Evolutionary conservation across 2,888 invertebrate species (phyloP), one percentile per base, ranked within the genome.

Genomic region (Drosophila glabriapex): DNA sequence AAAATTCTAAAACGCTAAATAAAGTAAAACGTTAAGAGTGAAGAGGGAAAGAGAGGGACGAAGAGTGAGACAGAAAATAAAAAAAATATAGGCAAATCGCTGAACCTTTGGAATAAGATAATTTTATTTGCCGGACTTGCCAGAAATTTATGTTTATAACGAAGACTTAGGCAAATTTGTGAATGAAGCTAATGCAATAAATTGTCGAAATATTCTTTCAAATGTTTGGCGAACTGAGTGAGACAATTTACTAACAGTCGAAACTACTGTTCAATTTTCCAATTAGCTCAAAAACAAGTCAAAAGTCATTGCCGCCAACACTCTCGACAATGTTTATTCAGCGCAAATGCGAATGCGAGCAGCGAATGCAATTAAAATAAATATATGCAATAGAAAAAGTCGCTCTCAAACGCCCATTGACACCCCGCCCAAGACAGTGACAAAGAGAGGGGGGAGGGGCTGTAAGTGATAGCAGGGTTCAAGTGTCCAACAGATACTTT

Each of bases 291-390:
- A 54, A 72, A 56, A 60, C 59, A 63, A 59, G 35, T 53, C 56
- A 14, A 74, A 58, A 28, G 68, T 29, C 37, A 59, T 46, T 52
- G 56, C 39, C 49, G 10, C 22, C 19, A 50, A 35, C 46, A 28
- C 63, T 52, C 14, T 37, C 58, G 19, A 59, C 68, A 22, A 10
- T 65, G 58, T 73, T 70, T 68, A 67, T 46, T 74, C 74, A 50
- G 25, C 9, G 53, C 25, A 62, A 75, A 60, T 55, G 22, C 72
- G 59, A 76, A 58, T 41, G 60, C 49, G 54, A 69, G 60, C 73
- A 78, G 54, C 74, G 67, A 76, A 74, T 79, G 87, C 87, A 89
- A 85, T 89, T 87, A 89, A 87, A 85, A 78, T 83, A 80, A 89
- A 89, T 87, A 76, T 86, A 83, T 85, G 85, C 83, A 77, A 68